These are phyloP conservation scores for Uloborus plumipes DNA, from an alignment of 2,888 invertebrate species.

Conservation along the genomic window DNA sequence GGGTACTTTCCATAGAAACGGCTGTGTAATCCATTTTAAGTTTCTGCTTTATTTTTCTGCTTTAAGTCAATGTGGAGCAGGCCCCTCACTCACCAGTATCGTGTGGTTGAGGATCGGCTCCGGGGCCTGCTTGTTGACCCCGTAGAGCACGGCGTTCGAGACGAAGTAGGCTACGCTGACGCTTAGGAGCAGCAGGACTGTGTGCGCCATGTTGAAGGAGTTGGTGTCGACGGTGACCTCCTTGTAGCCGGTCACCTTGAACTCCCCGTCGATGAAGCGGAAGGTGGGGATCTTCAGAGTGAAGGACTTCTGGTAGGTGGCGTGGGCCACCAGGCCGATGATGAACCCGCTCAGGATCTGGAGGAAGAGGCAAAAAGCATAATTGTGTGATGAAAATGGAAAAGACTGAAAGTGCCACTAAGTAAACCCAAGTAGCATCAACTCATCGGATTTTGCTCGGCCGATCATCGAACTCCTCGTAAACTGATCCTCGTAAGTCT, in stretches of 20 bases:
- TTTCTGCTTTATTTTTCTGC: too few species aligned
- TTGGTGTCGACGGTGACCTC: slow-evolving; percentile 6
- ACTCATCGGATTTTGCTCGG: too few species aligned
- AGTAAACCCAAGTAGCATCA: too few species aligned
- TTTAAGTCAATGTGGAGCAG: too few species aligned
- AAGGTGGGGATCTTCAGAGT: slow-evolving; percentile 9
- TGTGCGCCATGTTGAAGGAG: slow-evolving; percentile 21
- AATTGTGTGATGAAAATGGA: too few species aligned
- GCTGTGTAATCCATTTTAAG: too few species aligned
- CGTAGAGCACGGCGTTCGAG: slow-evolving; percentile 30
- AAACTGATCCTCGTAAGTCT: too few species aligned
- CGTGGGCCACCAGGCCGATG: slow-evolving; percentile 17
- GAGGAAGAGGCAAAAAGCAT: not conserved
- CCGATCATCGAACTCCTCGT: too few species aligned
- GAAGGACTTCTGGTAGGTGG: slow-evolving; percentile 24
- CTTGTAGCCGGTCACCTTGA: not conserved
- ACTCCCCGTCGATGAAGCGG: not conserved
- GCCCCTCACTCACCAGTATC: slow-evolving; percentile 28
- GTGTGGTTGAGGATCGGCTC: slow-evolving; percentile 12
- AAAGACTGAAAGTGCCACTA: too few species aligned
- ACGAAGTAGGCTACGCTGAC: slow-evolving; percentile 31
- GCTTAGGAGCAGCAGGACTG: slow-evolving; percentile 29
- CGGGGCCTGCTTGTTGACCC: slow-evolving; percentile 6
- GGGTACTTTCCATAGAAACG: too few species aligned
- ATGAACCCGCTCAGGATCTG: slow-evolving; percentile 32